A percentile compares a stretch with the other conserved stretches of the same genome.
Conservation (phyloP, 2,797 vertebrate genomes). For the Bradypus variegatus region DNA sequence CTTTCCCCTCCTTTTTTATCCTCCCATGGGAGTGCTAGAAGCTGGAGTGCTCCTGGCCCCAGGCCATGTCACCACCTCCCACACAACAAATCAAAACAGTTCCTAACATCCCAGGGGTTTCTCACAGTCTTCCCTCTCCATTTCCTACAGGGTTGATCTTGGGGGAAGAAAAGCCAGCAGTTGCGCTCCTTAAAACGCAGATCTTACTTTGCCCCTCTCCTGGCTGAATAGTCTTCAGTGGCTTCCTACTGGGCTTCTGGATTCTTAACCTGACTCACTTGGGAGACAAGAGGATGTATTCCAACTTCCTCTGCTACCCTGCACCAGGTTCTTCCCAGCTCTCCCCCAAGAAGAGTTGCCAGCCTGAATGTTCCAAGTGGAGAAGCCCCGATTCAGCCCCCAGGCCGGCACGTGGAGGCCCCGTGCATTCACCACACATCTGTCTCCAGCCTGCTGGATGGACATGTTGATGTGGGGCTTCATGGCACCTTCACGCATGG, state of each 20-base stretch:
- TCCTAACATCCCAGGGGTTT: neutral
- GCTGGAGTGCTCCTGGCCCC: neutral
- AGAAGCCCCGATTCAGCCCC: neutral
- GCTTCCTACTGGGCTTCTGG: neutral
- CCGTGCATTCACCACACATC: neutral
- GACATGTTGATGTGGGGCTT: neutral
- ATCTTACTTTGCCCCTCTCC: neutral
- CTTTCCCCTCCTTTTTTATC: neutral
- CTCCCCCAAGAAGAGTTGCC: neutral
- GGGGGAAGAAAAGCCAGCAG: neutral
- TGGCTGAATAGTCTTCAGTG: neutral
- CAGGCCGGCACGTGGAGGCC: neutral
- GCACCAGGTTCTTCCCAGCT: neutral
- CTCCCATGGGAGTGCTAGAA: neutral
- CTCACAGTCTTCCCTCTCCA: neutral
- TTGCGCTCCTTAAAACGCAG: neutral
- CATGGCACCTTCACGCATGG: neutral
- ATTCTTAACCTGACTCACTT: neutral
- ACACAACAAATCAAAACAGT: neutral
- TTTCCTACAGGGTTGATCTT: neutral
- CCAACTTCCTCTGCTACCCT: too few species aligned
- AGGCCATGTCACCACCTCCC: neutral
- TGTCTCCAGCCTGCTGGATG: neutral
- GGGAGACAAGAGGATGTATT: neutral
- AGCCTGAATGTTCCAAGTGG: neutral